phyloP scores from a whole-genome alignment of 2,888 invertebrate genomes.

The Choristoneura rosaceana region DNA sequence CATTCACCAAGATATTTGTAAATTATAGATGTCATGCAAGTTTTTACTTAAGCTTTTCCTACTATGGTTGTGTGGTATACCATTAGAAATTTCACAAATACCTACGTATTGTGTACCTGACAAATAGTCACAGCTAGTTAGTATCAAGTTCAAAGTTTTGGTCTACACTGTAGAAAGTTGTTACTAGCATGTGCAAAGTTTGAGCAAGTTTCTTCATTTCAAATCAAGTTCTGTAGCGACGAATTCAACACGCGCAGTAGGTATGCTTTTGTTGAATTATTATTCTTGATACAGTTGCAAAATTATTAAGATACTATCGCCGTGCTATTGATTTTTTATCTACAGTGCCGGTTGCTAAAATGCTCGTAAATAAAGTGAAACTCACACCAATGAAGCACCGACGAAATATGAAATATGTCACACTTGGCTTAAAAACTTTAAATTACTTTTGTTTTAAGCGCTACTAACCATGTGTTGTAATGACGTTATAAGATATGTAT shows the following conservation, averaged over 20 bases:
- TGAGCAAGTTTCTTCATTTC: not conserved
- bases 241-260: too few relatives aligned
- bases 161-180: not conserved
- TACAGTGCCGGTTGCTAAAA: not conserved
- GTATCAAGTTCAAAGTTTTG: not conserved
- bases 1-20: too few relatives aligned
- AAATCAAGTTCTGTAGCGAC: not conserved
- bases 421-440: not conserved
- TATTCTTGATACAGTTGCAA: not conserved
- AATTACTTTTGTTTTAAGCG: slow-evolving; percentile 1
- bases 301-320: not conserved
- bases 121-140: not conserved
- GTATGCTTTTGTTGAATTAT: not conserved
- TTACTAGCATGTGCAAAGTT: not conserved
- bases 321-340: not conserved
- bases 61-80: too few relatives aligned
- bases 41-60: too few relatives aligned
- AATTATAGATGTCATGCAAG: too few relatives aligned
- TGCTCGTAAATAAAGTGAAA: not conserved
- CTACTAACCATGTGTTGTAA: not conserved
- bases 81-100: too few relatives aligned
- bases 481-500: slow-evolving; percentile 7
- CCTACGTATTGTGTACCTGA: not conserved
- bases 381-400: not conserved
- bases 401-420: not conserved